phyloP scores from a whole-genome alignment of 2,888 invertebrate species.

The Philonicus albiceps region DNA sequence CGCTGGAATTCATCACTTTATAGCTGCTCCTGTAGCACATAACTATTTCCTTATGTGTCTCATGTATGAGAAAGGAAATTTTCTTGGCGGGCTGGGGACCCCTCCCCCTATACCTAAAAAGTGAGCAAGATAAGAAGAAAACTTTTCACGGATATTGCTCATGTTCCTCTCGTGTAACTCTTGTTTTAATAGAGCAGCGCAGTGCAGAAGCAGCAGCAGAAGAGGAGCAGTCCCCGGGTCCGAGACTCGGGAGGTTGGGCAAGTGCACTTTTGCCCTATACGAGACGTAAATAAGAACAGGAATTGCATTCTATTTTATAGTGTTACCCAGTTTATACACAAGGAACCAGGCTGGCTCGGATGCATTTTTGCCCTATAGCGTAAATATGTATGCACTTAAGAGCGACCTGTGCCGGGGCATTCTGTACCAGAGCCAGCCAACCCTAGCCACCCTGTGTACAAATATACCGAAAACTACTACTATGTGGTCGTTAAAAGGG shows the following conservation, averaged over 20 bases:
- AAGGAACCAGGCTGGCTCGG: neutral
- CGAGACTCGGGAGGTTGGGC: neutral
- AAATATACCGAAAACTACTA: neutral
- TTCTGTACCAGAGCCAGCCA: neutral
- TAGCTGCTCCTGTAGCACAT: neutral
- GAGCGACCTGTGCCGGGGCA: neutral
- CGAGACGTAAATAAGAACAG: slow-evolving; percentile 19
- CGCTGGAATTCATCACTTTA: neutral
- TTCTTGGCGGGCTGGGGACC: neutral
- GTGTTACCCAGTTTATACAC: neutral
- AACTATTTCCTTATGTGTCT: too few species aligned
- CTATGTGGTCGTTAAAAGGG: slow-evolving; percentile 36
- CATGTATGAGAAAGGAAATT: neutral
- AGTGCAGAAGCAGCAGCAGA: neutral
- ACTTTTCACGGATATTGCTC: neutral
- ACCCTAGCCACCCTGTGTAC: neutral
- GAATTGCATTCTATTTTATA: neutral
- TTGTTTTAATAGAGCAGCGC: neutral
- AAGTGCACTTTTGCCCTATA: neutral
- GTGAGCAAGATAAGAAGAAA: neutral
- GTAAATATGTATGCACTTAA: neutral
- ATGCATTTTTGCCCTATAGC: neutral
- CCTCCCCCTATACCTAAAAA: too few species aligned
- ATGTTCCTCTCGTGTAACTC: neutral
- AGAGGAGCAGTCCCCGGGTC: neutral